phyloP scores from a whole-genome alignment of 2,113 vertebrate genomes.

The Ceyx melanurus region DNA sequence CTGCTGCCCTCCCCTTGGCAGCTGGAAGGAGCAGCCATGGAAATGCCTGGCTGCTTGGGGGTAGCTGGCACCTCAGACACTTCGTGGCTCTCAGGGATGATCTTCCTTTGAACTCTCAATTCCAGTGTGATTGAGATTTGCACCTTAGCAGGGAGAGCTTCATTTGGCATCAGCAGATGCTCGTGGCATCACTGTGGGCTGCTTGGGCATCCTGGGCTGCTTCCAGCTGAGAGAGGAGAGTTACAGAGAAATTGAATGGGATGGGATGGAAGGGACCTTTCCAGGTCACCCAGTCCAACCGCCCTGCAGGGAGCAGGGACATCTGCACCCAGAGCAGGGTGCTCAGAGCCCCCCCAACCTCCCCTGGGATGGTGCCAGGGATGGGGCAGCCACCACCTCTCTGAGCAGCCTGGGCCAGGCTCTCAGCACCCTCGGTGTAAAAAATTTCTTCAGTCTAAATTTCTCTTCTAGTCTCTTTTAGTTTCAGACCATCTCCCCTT shows the following conservation, averaged over 20 bases:
- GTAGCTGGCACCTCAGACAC: fast-evolving
- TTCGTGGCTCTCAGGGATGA: not conserved
- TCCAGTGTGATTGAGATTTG: fast-evolving
- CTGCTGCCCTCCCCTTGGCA: not conserved
- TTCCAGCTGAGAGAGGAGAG: not conserved
- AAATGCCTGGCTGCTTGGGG: not conserved
- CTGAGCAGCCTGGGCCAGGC: not conserved
- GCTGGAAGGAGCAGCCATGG: not conserved
- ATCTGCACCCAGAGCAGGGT: not conserved
- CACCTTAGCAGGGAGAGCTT: not conserved
- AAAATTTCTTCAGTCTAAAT: not conserved
- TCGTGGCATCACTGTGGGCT: fast-evolving
- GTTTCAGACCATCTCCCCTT: not conserved
- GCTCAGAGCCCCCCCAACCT: not conserved
- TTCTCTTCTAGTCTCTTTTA: not conserved
- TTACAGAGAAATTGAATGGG: not conserved
- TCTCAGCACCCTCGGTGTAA: not conserved
- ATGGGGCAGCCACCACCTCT: not conserved
- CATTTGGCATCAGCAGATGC: fast-evolving
- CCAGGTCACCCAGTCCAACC: not conserved
- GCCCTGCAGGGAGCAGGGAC: not conserved
- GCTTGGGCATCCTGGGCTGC: not conserved
- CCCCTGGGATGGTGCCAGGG: not conserved
- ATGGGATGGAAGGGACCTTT: not conserved
- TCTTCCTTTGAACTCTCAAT: not conserved